Base-by-base conservation (phyloP, 53 echinoderm and acorn worm species). In the Patiria pectinifera region DNA sequence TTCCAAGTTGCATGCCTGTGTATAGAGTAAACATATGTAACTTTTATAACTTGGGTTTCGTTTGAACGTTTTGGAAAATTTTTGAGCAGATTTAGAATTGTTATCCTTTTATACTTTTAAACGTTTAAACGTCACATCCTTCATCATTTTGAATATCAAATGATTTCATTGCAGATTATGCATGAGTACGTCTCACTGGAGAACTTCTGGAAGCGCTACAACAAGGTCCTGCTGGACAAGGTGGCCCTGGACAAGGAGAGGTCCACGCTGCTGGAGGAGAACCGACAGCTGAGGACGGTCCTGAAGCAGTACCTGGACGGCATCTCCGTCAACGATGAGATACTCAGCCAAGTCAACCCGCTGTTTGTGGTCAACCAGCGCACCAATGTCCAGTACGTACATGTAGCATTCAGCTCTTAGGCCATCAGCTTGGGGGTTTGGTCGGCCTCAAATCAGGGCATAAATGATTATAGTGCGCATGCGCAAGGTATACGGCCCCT, bases 191-290 rank as follows among this genome's bases (percentile, higher is more conserved):
- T 94, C 24, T 96, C 99, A 44, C 77, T 98, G 47, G 99, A 98
- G 89, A 98, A 98, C 94, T 98, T 98, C 94, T 98, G 99, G 99
- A 98, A 98, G 94, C 93, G 99, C 45, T 98, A 98, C 94, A 98
- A 98, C 94, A 98, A 98, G 91, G 96, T 97, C 1, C 92, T 98
- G 21, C 94, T 98, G 83, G 99, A 98, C 96, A 93, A 90, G 83
- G 99, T 98, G 18, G 99, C 96, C 26, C 78, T 98, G 82, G 99
- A 98, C 85, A 96, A 98, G 84, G 96, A 96, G 93, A 95, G 85
- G 80, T 91, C 92, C 9, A 98, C 95, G 5, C 93, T 98, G 23
- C 78, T 89, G 74, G 92, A 92, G 48, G 99, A 98, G 94, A 98
- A 98, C 85, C 95, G 95, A 86, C 94, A 94, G 35, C 92, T 98